Base-by-base conservation (phyloP, 2,113 vertebrate genomes). In the Monopterus albus region DNA sequence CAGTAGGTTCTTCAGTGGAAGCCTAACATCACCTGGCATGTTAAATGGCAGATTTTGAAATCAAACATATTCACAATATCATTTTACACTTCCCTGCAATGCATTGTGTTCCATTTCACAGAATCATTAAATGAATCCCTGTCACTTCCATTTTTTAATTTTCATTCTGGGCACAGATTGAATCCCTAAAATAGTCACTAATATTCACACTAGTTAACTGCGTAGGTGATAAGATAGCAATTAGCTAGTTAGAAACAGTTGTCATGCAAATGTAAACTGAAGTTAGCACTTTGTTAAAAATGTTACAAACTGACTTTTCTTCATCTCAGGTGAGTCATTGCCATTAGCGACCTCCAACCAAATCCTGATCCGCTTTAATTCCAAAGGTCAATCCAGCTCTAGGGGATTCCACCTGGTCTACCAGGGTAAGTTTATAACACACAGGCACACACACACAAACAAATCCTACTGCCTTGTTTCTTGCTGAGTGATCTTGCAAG, bases 371-470 rank as follows among this genome's bases (percentile, higher is more conserved):
- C 96, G 95, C 64, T 99, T 99, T 74, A 96, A 91, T 72, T 95
- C 98, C 84, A 99, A 97, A 93, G 95, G 96, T 53, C 96, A 96
- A 15, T 94, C 93, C 13, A 96, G 94, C 65, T 97, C 95, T 64
- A 95, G 89, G 90, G 98, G 98, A n/a, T 99, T 99, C 87, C 98
- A 99, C 85, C 95, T 99, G 70, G 96, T 95, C 72, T 99, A 99
- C 89, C 98, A 99, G 94, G 98, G 98, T 99, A 92, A 82, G 79
- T 47, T 6, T 42, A 13, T 28, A 21, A 39, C 58, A 67, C 39
- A 52, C 9, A 52, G 18, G 2, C 38, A 42, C 29, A 21, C 26
- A 21, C 26, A 35, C 46, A 62, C 46, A 67, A 42, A 38, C 23
- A 66, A 14, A 69, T 17, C 46, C 3, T 17, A 9, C 35, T 42